Base-by-base conservation (phyloP, 2,797 vertebrate species). In the Argentina silus region DNA sequence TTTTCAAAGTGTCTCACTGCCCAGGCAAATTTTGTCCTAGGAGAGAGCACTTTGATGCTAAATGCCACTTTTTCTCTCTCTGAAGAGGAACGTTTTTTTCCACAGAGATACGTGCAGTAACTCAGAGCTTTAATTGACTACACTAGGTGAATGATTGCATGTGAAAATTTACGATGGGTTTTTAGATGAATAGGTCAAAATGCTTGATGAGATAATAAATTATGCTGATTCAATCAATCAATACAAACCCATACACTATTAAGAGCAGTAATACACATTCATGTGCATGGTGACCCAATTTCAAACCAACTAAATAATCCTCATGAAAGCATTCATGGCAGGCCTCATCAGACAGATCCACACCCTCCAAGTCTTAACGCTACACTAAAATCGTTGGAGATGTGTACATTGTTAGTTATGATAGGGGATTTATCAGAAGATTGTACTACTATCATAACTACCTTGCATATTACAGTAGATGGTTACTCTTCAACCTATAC, bases 1-100 rank as follows among this genome's bases (percentile, higher is more conserved):
- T 89, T 90, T 82, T 93, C 83, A 90, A 87, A 87, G 91, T 90
- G 81, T 83, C 86, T 88, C 51, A 70, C 76, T 89, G 92, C 83
- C 88, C 85, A 85, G 83, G 91, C 85, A 93, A 93, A 94, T 95
- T 95, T 90, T 85, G 80, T 87, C 86, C 90, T 81, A 84, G 85
- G 63, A 65, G 59, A 91, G 77, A n/a, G 27, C 82, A 87, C 86
- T 87, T 84, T 87, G 89, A 89, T 93, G 82, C 88, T 86, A 91
- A 93, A 91, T 86, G 80, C 75, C 81, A 85, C 85, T 72, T 78
- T 84, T 81, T 87, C 80, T 80, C 81, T 85, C 85, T 90, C 85
- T 90, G 82, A 92, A 79, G 73, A 63, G 11, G 80, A 85, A 72
- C 61, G 72, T 60, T 64, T 76, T 53, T 63, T 59, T 50, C 72